These are phyloP conservation scores for Scaptomyza cyrtandrae DNA, from an alignment of 2,888 invertebrate species.

Conservation along the genomic window DNA sequence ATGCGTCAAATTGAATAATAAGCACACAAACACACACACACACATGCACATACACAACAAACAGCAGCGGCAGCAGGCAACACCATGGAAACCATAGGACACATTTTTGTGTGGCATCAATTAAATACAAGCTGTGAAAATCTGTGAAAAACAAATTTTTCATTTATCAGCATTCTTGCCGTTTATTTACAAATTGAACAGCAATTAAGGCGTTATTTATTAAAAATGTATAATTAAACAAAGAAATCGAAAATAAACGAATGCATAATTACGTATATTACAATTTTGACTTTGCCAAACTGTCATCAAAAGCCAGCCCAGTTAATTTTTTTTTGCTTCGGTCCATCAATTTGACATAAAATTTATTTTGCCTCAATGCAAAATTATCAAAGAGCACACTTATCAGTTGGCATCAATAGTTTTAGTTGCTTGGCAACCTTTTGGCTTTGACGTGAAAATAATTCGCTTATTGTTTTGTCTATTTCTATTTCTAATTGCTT, in stretches of 20 bases:
- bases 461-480: background rate
- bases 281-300: background rate
- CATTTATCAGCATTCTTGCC: background rate
- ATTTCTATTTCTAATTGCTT: background rate
- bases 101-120: slow-evolving; percentile 6
- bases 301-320: no score
- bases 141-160: no score
- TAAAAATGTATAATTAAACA: background rate
- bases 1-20: slow-evolving; percentile 67
- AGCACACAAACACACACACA: slow-evolving; percentile 17
- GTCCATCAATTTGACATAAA: no score
- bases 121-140: background rate
- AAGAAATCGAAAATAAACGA: background rate
- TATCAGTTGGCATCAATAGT: no score
- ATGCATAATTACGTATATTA: background rate
- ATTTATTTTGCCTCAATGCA: no score
- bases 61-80: slow-evolving; percentile 8
- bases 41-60: slow-evolving; percentile 7
- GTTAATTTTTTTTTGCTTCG: no score
- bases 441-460: background rate
- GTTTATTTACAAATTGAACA: background rate
- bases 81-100: slow-evolving; percentile 8
- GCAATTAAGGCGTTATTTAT: background rate
- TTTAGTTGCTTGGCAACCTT: background rate
- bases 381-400: background rate